A percentile compares a stretch with the other conserved stretches of the same genome.
Conservation (phyloP, 2,113 vertebrate genomes). For the Saccopteryx leptura region DNA sequence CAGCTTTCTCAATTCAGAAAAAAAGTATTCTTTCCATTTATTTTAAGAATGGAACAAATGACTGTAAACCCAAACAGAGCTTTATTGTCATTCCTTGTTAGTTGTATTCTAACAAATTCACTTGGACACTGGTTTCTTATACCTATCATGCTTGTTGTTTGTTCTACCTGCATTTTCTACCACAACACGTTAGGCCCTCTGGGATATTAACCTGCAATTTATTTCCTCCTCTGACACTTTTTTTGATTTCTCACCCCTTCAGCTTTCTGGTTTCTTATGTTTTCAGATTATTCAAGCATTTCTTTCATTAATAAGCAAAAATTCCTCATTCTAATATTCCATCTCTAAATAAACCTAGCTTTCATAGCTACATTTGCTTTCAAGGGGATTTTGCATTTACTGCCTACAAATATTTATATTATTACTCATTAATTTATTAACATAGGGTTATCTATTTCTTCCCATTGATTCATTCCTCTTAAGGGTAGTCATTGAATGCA, state of each 20-base stretch:
- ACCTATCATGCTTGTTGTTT: neutral
- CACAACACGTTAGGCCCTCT: neutral
- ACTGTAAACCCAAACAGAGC: neutral
- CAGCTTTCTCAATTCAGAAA: constrained; percentile 67
- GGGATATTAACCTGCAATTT: neutral
- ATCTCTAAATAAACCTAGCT: neutral
- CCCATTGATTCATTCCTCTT: neutral
- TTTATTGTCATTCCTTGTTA: neutral
- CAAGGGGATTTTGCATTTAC: neutral
- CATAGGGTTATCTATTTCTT: neutral
- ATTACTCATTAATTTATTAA: neutral
- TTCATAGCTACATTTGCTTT: neutral
- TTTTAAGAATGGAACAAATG: constrained; percentile 49
- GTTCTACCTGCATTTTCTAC: neutral
- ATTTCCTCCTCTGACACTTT: neutral
- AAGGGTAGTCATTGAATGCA: neutral
- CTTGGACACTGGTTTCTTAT: neutral
- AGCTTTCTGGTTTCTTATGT: neutral
- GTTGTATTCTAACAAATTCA: neutral
- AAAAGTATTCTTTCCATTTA: constrained; percentile 37
- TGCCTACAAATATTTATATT: neutral
- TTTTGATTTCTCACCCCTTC: neutral
- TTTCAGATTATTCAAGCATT: neutral
- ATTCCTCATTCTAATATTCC: neutral
- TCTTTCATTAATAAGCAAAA: neutral